phyloP scores from a whole-genome alignment of 2,113 vertebrate genomes.

The Stigmatopora argus region DNA sequence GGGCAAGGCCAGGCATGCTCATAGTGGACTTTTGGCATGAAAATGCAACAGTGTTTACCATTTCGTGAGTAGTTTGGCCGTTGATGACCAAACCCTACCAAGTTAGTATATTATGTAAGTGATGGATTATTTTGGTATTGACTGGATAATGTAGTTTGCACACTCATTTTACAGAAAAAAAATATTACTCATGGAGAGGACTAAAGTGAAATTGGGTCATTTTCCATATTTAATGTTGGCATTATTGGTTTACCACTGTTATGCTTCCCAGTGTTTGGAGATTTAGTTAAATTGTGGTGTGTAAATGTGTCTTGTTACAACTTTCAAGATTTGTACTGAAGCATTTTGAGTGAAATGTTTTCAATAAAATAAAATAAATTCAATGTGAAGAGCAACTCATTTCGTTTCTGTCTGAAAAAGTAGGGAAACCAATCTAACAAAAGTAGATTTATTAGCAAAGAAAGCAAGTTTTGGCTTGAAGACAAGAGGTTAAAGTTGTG shows the following conservation, averaged over 20 bases:
- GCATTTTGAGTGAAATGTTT: conserved; percentile 36
- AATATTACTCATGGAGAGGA: too few relatives aligned
- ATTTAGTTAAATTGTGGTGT: neutral
- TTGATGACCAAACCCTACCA: neutral
- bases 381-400: neutral
- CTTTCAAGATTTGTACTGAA: conserved; percentile 14
- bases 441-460: neutral
- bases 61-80: conserved; percentile 18
- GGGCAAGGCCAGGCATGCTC: conserved; percentile 20
- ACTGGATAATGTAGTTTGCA: too few relatives aligned
- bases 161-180: too few relatives aligned
- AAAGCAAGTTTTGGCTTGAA: neutral
- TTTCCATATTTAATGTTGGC: neutral
- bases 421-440: neutral
- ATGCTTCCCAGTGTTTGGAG: conserved; percentile 2
- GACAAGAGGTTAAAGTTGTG: neutral
- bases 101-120: neutral
- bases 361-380: conserved; percentile 43
- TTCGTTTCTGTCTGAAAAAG: neutral
- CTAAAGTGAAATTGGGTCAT: too few relatives aligned
- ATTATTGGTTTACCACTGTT: neutral
- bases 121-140: neutral
- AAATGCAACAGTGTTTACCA: conserved; percentile 21
- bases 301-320: neutral
- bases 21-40: conserved; percentile 32